Conservation (phyloP, 2,888 invertebrate genomes). For the Arge pagana region DNA sequence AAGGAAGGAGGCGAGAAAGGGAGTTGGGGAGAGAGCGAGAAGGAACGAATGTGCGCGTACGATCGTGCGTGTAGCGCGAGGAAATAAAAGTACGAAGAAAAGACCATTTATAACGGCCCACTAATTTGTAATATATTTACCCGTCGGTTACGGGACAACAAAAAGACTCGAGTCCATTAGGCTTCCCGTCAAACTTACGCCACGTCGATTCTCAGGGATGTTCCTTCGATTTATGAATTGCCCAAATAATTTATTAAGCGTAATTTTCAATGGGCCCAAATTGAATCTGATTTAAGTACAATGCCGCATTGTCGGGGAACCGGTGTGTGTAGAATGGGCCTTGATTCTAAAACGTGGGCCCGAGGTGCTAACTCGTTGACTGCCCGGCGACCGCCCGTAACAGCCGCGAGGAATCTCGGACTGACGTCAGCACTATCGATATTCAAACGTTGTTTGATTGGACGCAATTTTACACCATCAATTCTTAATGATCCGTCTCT, state of each 20-base stretch:
- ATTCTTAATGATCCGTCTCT: slow-evolving; percentile 5
- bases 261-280: slow-evolving; percentile 59
- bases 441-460: slow-evolving; percentile 47
- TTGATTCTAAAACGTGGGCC: slow-evolving; percentile 47
- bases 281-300: slow-evolving; percentile 60
- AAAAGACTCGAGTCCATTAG: slow-evolving; percentile 41
- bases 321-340: slow-evolving; percentile 30
- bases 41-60: not conserved
- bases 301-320: slow-evolving; percentile 50
- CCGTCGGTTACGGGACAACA: slow-evolving; percentile 26
- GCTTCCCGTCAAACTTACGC: slow-evolving; percentile 33
- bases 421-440: slow-evolving; percentile 42
- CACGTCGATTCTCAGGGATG: slow-evolving; percentile 14
- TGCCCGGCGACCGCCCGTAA: slow-evolving; percentile 20
- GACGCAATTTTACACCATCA: slow-evolving; percentile 15
- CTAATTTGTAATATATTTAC: slow-evolving; percentile 46
- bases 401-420: slow-evolving; percentile 12
- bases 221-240: slow-evolving; percentile 55
- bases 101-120: slow-evolving; percentile 53
- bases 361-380: slow-evolving; percentile 52
- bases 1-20: too few relatives aligned
- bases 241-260: slow-evolving; percentile 59
- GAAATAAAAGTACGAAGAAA: slow-evolving; percentile 15
- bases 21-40: not conserved
- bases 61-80: not conserved